phyloP scores from a whole-genome alignment of 2,888 invertebrate species.

The Choristoneura rosaceana region DNA sequence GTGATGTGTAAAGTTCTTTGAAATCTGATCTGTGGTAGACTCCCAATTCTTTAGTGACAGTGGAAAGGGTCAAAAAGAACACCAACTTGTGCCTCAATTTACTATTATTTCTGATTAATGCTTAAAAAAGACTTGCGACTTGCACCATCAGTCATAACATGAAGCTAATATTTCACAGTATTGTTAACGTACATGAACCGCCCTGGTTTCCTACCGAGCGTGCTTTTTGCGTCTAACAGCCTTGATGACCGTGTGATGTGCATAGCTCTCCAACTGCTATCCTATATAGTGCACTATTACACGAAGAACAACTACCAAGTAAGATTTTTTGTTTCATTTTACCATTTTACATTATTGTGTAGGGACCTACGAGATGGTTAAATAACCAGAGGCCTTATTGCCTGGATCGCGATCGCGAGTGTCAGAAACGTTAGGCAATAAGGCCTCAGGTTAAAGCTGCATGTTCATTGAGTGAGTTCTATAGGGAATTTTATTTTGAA shows the following conservation, averaged over 20 bases:
- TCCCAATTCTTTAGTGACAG: too few species aligned
- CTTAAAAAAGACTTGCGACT: too few species aligned
- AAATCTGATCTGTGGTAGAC: too few species aligned
- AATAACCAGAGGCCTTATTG: too few species aligned
- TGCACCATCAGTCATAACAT: neutral
- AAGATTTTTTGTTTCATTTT: constrained; percentile 28
- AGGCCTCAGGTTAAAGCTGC: too few species aligned
- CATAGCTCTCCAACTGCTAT: constrained; percentile 69
- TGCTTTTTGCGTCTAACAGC: constrained; percentile 60
- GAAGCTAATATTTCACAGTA: constrained; percentile 53
- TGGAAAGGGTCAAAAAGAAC: neutral
- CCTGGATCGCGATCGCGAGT: too few species aligned
- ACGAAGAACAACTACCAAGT: constrained; percentile 71
- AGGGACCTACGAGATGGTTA: too few species aligned
- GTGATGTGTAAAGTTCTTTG: too few species aligned
- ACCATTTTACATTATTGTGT: neutral
- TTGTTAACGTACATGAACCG: constrained; percentile 69
- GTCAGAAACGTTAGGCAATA: too few species aligned
- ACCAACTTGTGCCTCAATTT: neutral
- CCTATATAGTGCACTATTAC: constrained; percentile 69
- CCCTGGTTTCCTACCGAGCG: constrained; percentile 63
- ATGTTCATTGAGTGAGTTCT: too few species aligned
- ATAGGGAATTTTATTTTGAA: too few species aligned
- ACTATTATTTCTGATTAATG: too few species aligned
- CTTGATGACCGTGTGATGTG: constrained; percentile 68